Percentiles rank a stretch among this genome's conserved stretches.
These are phyloP conservation scores for Phanerotoma sp. DNA, from an alignment of 2,888 invertebrate species.

Conservation along the genomic window DNA sequence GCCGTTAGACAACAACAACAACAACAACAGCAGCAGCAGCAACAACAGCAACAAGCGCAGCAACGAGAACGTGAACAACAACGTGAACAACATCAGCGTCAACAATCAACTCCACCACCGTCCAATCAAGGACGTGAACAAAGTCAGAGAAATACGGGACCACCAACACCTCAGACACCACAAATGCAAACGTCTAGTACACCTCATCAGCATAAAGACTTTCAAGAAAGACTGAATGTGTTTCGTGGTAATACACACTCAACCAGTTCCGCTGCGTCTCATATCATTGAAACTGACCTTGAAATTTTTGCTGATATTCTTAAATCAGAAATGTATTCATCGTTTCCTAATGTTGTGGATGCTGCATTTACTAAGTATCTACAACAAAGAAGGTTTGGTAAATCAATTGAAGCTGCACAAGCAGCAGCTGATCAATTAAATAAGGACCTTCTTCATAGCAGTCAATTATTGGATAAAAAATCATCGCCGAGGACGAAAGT, in stretches of 20 bases:
- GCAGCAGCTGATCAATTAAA: conserved; percentile 82
- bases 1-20: conserved; percentile 60
- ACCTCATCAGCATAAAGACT: conserved; percentile 62
- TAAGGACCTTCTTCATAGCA: conserved; percentile 80
- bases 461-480: conserved; percentile 79
- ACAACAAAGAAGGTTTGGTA: conserved; percentile 76
- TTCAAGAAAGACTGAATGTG: conserved; percentile 77
- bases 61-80: conserved; percentile 62
- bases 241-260: conserved; percentile 67
- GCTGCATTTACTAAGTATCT: conserved; percentile 83
- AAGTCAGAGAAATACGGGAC: conserved; percentile 49
- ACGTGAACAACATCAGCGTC: conserved; percentile 58
- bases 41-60: conserved; percentile 59
- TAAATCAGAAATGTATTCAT: conserved; percentile 86
- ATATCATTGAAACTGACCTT: conserved; percentile 74
- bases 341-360: conserved; percentile 82
- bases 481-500: conserved; percentile 75
- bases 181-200: conserved; percentile 59
- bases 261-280: conserved; percentile 64
- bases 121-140: conserved; percentile 52
- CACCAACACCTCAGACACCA: conserved; percentile 52
- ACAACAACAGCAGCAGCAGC: conserved; percentile 59
- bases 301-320: conserved; percentile 89
- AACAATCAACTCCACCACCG: conserved; percentile 56
- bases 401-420: conserved; percentile 76